Base-by-base conservation (phyloP, 2,797 vertebrate species). In the Chaetodon trifasciatus region DNA sequence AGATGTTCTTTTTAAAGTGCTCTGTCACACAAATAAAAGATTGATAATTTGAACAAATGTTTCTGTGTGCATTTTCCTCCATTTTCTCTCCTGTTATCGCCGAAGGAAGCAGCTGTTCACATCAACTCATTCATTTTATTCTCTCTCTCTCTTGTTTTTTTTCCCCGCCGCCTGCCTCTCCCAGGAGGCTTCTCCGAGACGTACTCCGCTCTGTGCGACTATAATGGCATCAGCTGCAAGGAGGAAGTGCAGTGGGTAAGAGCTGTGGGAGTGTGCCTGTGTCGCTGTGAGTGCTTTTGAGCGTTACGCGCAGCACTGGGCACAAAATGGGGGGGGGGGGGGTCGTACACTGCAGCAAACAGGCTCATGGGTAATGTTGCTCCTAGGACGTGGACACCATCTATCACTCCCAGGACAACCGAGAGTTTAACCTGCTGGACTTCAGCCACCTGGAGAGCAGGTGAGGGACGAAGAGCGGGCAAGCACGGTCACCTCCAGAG, bases 191-290 rank as follows among this genome's bases (percentile, higher is more conserved):
- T 98, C 92, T 98, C 97, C 0, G 97, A 98, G 90, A 97, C 97
- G 46, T 98, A 98, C 0, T 96, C 97, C 0, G 97, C 97, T 66
- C 94, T 98, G 40, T 98, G 97, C 11, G 97, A 98, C 95, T 98
- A 98, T 93, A 98, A 98, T 69, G 96, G 97, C 65, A 96, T 97
- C 72, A 95, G 95, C 91, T 98, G 97, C 93, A 97, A 97, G 62
- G 97, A 98, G 92, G 97, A 97, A 94, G 97, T 98, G 86, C 97
- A 98, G 83, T 98, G 97, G 97, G 97, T 97, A 93, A 93, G 94
- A 87, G 88, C 87, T 80, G 78, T 82, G 91, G 78, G 88, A 74
- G 70, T 82, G 81, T 79, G 88, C 60, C 78, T 86, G 81, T 89
- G 83, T 86, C 64, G 52, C 79, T 88, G 73, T 79, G 84, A 87